Evolutionary conservation across 35 echinoderm and acorn worm genomes (phyloP), one percentile per base, ranked within the genome.

Genomic region (Lytechinus pictus): DNA sequence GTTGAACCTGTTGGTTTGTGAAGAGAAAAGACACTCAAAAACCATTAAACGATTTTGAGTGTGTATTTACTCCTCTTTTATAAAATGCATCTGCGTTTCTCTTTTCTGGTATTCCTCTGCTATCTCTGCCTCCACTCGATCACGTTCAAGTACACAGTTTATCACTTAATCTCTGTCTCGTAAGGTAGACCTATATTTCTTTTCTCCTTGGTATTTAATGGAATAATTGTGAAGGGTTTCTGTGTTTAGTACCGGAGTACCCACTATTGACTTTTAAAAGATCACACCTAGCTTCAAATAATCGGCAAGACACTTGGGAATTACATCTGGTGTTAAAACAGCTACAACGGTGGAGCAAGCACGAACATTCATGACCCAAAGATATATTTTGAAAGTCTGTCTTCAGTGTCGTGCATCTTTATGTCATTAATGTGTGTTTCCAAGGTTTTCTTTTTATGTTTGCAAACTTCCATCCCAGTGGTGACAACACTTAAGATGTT

Each of bases 91-190:
- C 16, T 44, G 88, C 27, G 88, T 33, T 29, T 90, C 44, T 90
- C 88, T 90, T 90, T 90, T 54, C 11, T 7, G n/a, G 86, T 87
- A 16, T 24, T 79, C 66, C 53, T 93, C 27, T 54, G 9, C 52
- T 16, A 33, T 24, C n/a, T 54, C 21, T 53, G 92, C 57, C 11
- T 33, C 92, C 92, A 93, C 92, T 93, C 53, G 92, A 54, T 93
- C 92, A 93, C 92, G 92, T 93, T 93, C 92, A 93, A 93, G 53
- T 90, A 93, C 92, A 93, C 92, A 93, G 92, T 93, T 93, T 93
- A 93, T 93, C 92, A 93, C 92, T 93, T 93, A 93, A 93, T 93
- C 92, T 93, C 29, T 93, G 92, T 54, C 92, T 93, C 53, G 55
- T 54, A 54, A 57, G 16, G 9, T 55, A 21, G 88, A 90, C 11